Evolutionary conservation across 2,113 vertebrate species (phyloP).

Genomic region (Esox niger): DNA sequence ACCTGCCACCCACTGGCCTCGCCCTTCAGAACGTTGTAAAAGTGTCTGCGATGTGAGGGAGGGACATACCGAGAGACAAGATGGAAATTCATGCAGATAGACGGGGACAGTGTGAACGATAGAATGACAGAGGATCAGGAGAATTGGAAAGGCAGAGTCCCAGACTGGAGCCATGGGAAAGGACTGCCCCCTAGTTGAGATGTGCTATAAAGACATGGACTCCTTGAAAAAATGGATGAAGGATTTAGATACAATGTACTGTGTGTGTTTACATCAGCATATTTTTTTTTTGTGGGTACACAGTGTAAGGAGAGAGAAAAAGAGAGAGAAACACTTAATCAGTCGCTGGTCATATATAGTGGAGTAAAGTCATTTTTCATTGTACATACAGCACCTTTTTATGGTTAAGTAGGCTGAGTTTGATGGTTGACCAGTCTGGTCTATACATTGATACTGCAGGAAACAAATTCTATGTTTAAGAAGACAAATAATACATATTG

Average conservation of each 20-base stretch:
- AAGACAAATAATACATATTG: constrained; percentile 21
- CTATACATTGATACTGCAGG: constrained; percentile 25
- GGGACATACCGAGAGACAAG: constrained; percentile 20
- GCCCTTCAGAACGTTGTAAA: constrained; percentile 85
- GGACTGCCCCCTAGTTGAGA: constrained; percentile 67
- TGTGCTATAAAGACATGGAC: constrained; percentile 63
- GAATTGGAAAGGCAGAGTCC: constrained; percentile 25
- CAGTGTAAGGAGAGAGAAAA: not conserved
- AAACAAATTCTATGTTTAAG: constrained; percentile 20
- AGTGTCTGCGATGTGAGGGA: constrained; percentile 89
- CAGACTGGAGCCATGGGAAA: constrained; percentile 29
- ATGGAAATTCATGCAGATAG: constrained; percentile 39
- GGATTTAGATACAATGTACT: constrained; percentile 53
- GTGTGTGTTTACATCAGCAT: constrained; percentile 16
- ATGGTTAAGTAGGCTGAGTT: constrained; percentile 26
- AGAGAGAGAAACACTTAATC: not conserved
- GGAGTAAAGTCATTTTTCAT: constrained; percentile 54
- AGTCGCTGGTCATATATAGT: constrained; percentile 11
- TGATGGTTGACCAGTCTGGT: constrained; percentile 35
- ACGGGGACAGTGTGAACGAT: constrained; percentile 43
- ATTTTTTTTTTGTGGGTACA: constrained; percentile 28
- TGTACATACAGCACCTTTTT: constrained; percentile 72
- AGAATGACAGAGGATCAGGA: constrained; percentile 31
- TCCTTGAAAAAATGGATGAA: constrained; percentile 49
- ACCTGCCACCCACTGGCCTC: constrained; percentile 68